Conservation (phyloP, 2,113 vertebrate genomes). For the Phrynosoma platyrhinos region DNA sequence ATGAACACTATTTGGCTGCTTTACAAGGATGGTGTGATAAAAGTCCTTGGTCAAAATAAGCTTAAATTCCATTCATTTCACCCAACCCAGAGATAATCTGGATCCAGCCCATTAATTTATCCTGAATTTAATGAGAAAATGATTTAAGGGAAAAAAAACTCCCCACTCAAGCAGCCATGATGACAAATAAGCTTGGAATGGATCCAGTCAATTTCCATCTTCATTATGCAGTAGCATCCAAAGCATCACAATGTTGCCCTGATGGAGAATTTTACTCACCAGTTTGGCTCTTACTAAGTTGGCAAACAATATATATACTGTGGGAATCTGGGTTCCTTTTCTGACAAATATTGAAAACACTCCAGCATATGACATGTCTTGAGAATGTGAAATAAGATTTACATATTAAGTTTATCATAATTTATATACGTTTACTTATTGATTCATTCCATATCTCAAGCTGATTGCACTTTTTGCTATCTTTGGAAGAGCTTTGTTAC, state of each 20-base stretch:
- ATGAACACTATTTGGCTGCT: no score
- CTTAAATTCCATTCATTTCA: no score
- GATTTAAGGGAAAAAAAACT: neutral
- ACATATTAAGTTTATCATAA: neutral
- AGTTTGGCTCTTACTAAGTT: neutral
- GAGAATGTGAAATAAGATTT: neutral
- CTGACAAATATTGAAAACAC: neutral
- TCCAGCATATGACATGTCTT: neutral
- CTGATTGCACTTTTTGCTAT: neutral
- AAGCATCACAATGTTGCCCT: neutral
- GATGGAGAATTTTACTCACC: neutral
- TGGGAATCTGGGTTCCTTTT: neutral
- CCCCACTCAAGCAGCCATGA: neutral
- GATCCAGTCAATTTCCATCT: neutral
- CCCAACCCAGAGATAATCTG: no score
- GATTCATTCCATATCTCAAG: neutral
- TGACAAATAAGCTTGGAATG: neutral
- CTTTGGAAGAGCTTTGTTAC: neutral
- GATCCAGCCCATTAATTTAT: no score
- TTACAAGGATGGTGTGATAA: no score
- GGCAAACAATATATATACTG: neutral
- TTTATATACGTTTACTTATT: neutral
- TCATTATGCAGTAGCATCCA: neutral
- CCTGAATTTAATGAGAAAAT: neutral
- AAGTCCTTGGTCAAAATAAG: no score